phyloP scores from a whole-genome alignment of 2,113 vertebrate genomes.

The Anoplopoma fimbria region DNA sequence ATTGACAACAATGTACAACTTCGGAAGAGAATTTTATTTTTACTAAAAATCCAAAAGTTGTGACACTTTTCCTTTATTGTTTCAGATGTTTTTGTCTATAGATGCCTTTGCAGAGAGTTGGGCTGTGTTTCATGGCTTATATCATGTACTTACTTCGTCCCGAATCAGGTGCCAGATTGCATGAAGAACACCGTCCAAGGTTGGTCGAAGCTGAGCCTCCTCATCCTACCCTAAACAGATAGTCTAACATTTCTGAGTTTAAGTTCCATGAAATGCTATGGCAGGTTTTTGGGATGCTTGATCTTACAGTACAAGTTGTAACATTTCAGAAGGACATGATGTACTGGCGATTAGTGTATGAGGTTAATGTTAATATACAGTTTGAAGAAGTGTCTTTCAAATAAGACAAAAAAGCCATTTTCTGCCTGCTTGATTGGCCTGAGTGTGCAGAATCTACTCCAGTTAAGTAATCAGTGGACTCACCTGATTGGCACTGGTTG shows the following conservation, averaged over 20 bases:
- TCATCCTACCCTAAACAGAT: neutral
- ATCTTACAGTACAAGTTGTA: neutral
- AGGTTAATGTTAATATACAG: neutral
- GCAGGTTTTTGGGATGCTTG: no score
- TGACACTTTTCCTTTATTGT: neutral
- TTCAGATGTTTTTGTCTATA: neutral
- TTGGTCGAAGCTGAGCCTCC: neutral
- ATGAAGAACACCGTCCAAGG: neutral
- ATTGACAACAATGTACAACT: neutral
- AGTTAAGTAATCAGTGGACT: neutral
- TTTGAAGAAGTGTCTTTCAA: no score
- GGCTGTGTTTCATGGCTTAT: neutral
- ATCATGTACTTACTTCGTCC: neutral
- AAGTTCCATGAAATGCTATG: neutral
- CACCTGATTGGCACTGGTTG: neutral
- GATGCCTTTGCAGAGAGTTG: neutral
- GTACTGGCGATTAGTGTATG: neutral
- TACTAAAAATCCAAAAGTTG: neutral
- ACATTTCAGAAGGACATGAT: neutral
- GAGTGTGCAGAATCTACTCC: neutral
- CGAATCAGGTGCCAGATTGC: neutral
- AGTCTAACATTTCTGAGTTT: neutral
- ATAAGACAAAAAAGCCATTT: neutral
- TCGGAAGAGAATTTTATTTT: neutral
- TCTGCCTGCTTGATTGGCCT: neutral